These are phyloP conservation scores for Isurus oxyrinchus DNA, from an alignment of 2,113 vertebrate genomes.

Conservation along the genomic window DNA sequence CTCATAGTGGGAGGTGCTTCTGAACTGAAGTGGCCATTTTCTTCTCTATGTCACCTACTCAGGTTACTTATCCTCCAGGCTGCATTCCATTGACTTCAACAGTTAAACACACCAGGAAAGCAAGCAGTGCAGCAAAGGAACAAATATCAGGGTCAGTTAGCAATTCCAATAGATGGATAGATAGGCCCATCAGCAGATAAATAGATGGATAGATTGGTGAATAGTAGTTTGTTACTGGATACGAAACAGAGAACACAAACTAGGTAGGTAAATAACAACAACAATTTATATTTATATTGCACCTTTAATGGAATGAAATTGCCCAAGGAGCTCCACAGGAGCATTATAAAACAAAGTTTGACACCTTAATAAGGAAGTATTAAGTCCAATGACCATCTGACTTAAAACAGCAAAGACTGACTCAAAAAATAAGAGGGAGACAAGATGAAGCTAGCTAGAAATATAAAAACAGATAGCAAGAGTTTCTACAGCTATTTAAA, in stretches of 20 bases:
- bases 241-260: not conserved
- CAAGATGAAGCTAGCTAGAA: too few relatives aligned
- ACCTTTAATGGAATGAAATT: too few relatives aligned
- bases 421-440: too few relatives aligned
- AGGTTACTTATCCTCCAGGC: not conserved
- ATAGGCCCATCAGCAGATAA: not conserved
- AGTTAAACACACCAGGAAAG: not conserved
- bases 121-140: not conserved
- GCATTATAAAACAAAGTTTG: too few relatives aligned
- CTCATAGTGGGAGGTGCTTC: not conserved
- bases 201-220: not conserved
- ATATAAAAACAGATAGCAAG: too few relatives aligned
- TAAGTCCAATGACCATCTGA: too few relatives aligned
- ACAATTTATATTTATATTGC: too few relatives aligned
- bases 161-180: not conserved
- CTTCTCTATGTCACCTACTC: not conserved
- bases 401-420: too few relatives aligned
- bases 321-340: too few relatives aligned
- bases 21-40: not conserved
- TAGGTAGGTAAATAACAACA: not conserved
- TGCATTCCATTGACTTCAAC: not conserved
- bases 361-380: too few relatives aligned
- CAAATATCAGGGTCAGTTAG: not conserved
- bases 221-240: not conserved
- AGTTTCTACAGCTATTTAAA: too few relatives aligned